Evolutionary conservation across 2,888 invertebrate species (phyloP), one percentile per base, ranked within the genome.

Genomic region (Melanargia galathea): DNA sequence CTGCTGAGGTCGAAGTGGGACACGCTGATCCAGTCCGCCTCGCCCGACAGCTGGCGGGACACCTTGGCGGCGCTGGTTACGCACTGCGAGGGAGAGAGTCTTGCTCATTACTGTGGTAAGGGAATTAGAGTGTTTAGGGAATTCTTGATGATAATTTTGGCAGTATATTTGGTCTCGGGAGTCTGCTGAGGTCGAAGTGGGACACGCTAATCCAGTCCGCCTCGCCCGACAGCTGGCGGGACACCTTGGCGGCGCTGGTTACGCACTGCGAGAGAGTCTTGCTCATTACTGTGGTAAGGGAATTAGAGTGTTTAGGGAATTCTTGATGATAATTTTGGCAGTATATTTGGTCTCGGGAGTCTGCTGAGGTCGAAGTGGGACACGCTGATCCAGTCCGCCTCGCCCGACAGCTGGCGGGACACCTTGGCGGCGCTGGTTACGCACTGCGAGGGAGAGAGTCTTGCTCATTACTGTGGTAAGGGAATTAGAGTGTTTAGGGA

Each of bases 31-130:
- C 94, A 84, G 87, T 60, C 92, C 93, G 95, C 96, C 74, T 94
- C 96, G 38, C 89, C 97, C n/a, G 86, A 86, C 65, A 94, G 95
- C 75, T 98, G 98, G 98, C 95, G 95, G 73, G 95, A 97, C 83
- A 95, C 95, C 8, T 89, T 98, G 30, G 96, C 97, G 0, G 96
- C 97, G 5, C 92, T 96, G 45, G 91, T 98, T 30, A 97, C 97
- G 8, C 97, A 98, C 83, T 94, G 95, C 55, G 93, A 92, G n/a
- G 93, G 93, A 7, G 94, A 95, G 16, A 94, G 95, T 74, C 92
- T 96, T 67, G 89, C 94, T 13, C 79, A 90, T 40, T 93, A 97
- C 60, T 97, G 97, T 78, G 97, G 96, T 96, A 81, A 87, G 90
- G 13, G 2, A 13, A 43, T 43, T 18, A 6, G 7, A 30, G n/a